Base-by-base conservation (phyloP, 2,113 vertebrate genomes). In the Zapus hudsonius region DNA sequence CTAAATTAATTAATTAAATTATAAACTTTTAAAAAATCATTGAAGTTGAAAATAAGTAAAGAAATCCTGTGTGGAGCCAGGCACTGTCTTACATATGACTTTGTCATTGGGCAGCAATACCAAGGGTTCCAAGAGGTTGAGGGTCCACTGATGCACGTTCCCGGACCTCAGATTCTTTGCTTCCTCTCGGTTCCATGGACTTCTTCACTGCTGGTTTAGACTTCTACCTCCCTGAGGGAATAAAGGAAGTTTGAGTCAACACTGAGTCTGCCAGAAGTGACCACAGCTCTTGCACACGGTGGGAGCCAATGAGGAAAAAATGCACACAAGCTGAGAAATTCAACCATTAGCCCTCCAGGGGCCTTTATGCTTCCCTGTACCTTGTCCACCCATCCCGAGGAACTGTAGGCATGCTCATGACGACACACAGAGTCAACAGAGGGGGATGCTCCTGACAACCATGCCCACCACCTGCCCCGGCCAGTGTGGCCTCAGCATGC, bases 271-370 rank as follows among this genome's bases (percentile, higher is more conserved):
- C 22, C 10, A 44, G 31, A 1, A n/a, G 38, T 44, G 27, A 89
- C 23, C 64, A 19, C 5, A 8, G 19, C 23, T 47, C 57, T 93
- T 55, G n/a, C 12, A 70, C 23, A 2, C 6, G 16, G 5, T 4
- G 3, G 10, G 33, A 42, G 7, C 73, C 44, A 29, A 42, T 40
- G 67, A 25, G 33, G 36, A 81, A 79, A 59, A 84, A 85, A 64
- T 10, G 29, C 15, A 70, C 22, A 7, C 0, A 0, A 22, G 4
- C 59, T 20, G 23, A 88, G 2, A 59, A n/a, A 44, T 7, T 4
- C 27, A 29, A 20, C 25, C 17, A 55, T 10, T 31, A 5, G 4
- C 0, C 4, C 27, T 33, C 10, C 33, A 2, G 23, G 3, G 8
- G 27, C 29, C n/a, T 33, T 64, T 8, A 2, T 7, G 6, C 31